Conservation (phyloP, 2,797 vertebrate genomes). For the Eupleurogrammus muticus region DNA sequence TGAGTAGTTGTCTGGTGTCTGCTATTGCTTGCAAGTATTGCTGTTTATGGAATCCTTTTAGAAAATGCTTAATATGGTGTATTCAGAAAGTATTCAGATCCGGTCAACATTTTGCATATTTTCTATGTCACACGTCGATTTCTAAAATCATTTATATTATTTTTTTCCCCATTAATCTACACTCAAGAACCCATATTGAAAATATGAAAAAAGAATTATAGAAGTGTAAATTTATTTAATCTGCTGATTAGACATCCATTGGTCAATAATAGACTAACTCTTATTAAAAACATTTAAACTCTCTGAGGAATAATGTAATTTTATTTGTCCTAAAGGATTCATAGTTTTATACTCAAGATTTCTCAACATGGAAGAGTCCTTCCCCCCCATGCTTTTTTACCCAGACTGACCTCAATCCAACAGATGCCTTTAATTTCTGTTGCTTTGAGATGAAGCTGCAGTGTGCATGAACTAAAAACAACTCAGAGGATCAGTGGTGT, state of each 20-base stretch:
- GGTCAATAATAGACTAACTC: background rate
- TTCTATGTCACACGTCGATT: too few relatives aligned
- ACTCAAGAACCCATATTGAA: too few relatives aligned
- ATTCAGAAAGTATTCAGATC: too few relatives aligned
- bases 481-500: conserved; percentile 69
- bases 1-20: background rate
- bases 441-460: conserved; percentile 57
- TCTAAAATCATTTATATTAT: too few relatives aligned
- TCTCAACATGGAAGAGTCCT: conserved; percentile 30
- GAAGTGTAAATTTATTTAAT: background rate
- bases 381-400: conserved; percentile 29
- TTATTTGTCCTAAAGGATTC: conserved; percentile 10
- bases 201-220: too few relatives aligned
- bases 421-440: conserved; percentile 79
- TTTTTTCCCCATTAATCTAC: too few relatives aligned
- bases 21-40: too few relatives aligned
- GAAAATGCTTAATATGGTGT: too few relatives aligned
- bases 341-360: conserved; percentile 6
- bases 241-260: background rate
- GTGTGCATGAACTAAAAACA: conserved; percentile 77
- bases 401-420: conserved; percentile 57
- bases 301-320: background rate
- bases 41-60: too few relatives aligned
- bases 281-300: background rate
- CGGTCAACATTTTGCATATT: too few relatives aligned